phyloP scores from a whole-genome alignment of 2,113 vertebrate genomes.

The Myiopsitta monachus region DNA sequence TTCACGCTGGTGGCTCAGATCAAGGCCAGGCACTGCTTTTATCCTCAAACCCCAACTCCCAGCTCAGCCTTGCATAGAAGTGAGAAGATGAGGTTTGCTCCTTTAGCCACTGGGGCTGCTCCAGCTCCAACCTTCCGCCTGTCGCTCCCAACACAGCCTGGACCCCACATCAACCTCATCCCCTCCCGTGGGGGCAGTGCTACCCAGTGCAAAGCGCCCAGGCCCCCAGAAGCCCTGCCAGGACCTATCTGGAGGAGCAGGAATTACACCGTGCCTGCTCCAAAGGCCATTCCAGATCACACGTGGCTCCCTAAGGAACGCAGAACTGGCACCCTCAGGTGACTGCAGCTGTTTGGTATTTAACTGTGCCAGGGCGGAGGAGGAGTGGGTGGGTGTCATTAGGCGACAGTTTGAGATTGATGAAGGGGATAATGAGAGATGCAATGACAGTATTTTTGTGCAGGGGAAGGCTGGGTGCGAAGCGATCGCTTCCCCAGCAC shows the following conservation, averaged over 20 bases:
- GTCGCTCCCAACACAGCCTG: accelerated
- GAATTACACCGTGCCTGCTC: accelerated
- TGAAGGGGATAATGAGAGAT: constrained; percentile 69
- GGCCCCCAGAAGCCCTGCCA: background rate
- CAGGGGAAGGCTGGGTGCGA: background rate
- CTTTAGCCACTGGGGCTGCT: background rate
- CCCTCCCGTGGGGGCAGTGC: background rate
- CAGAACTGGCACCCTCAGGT: background rate
- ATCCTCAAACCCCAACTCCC: background rate
- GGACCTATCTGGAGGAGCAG: accelerated
- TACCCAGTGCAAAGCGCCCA: background rate
- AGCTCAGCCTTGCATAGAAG: accelerated
- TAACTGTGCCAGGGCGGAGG: constrained; percentile 30
- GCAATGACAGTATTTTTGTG: constrained; percentile 16
- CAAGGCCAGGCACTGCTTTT: background rate
- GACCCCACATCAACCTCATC: no score
- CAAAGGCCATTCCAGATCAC: background rate
- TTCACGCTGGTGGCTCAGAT: background rate
- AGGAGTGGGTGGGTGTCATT: constrained; percentile 48
- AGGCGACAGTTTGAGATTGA: constrained; percentile 63
- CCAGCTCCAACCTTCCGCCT: background rate
- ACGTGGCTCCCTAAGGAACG: accelerated
- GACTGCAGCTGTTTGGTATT: constrained; percentile 35
- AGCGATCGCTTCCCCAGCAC: background rate
- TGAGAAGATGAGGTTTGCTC: background rate